phyloP scores from a whole-genome alignment of 2,797 vertebrate species.

The Danio albolineatus region DNA sequence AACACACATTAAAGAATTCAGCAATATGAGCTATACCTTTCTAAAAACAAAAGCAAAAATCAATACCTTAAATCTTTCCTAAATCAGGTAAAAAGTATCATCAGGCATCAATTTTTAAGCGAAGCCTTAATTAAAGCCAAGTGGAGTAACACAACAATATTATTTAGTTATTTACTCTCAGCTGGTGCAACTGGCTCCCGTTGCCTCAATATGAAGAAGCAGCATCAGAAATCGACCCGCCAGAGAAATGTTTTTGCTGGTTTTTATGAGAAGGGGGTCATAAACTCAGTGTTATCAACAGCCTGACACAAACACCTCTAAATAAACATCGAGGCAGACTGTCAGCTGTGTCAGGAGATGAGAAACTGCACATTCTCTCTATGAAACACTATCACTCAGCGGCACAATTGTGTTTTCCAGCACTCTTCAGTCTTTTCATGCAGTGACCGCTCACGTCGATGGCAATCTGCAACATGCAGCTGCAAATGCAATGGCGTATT shows the following conservation, averaged over 20 bases:
- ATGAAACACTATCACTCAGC: slow-evolving; percentile 28
- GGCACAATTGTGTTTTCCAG: slow-evolving; percentile 20
- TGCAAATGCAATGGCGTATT: neutral
- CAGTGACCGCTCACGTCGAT: neutral
- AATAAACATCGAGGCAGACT: slow-evolving; percentile 42
- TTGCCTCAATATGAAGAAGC: neutral
- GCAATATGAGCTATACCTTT: too few species aligned
- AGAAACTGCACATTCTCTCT: slow-evolving; percentile 29
- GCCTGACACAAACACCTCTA: slow-evolving; percentile 33
- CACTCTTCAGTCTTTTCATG: slow-evolving; percentile 30
- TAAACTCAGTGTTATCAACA: neutral
- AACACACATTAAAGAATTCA: too few species aligned
- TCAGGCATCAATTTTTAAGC: neutral
- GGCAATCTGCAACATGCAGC: slow-evolving; percentile 22
- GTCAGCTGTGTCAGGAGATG: slow-evolving; percentile 40
- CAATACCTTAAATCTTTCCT: too few species aligned
- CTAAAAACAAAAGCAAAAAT: too few species aligned
- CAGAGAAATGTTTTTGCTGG: neutral
- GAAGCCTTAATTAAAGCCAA: neutral
- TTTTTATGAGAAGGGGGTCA: neutral
- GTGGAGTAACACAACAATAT: neutral
- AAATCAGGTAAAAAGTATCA: neutral
- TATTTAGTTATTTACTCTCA: neutral
- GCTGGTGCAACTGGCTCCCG: neutral
- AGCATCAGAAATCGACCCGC: neutral